Conservation (phyloP, 2,113 vertebrate genomes). For the Platanista minor region DNA sequence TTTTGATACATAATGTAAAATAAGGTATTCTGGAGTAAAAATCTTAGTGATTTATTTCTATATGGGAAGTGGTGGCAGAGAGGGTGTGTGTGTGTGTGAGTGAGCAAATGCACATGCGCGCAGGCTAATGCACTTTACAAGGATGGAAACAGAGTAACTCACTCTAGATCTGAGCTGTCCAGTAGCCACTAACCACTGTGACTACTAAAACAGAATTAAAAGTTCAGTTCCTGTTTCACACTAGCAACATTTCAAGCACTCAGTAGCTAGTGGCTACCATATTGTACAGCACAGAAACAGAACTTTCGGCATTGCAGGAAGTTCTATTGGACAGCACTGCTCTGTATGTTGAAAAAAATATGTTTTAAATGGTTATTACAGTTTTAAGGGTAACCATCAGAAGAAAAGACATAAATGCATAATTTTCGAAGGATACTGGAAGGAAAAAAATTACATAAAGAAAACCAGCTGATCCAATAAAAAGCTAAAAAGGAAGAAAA, state of each 20-base stretch:
- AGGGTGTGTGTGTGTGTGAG: neutral
- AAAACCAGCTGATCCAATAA: neutral
- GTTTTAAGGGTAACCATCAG: neutral
- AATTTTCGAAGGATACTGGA: neutral
- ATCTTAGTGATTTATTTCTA: neutral
- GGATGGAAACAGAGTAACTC: neutral
- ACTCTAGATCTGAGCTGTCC: neutral
- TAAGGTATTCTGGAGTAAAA: neutral
- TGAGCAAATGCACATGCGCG: rapidly evolving
- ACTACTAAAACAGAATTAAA: neutral
- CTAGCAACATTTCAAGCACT: neutral
- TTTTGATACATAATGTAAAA: neutral
- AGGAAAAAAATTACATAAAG: neutral
- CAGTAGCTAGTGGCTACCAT: neutral
- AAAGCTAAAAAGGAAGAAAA: neutral
- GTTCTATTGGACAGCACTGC: neutral
- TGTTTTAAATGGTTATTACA: neutral
- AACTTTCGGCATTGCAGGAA: neutral
- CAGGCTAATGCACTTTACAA: neutral
- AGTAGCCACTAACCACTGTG: neutral
- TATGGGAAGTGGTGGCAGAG: neutral
- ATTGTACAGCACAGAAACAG: neutral
- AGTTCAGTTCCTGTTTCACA: neutral
- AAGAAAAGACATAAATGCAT: neutral
- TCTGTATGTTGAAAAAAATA: neutral